These are phyloP conservation scores for Clarias magur DNA, from an alignment of 2,113 vertebrate genomes.

Conservation along the genomic window DNA sequence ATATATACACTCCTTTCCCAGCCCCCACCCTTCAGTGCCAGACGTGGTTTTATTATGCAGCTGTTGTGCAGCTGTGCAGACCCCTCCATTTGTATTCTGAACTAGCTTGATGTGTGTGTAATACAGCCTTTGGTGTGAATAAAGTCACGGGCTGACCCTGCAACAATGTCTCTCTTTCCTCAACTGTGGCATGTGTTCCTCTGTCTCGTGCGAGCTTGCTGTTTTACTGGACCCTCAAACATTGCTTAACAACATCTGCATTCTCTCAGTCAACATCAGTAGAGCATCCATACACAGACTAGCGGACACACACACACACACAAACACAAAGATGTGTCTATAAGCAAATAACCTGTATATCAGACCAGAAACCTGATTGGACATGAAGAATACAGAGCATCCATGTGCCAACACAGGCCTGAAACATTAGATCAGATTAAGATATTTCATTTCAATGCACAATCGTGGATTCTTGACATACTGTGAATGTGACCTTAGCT, in stretches of 20 bases:
- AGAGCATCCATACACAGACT: not conserved
- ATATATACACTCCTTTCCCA: not conserved
- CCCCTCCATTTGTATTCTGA: not conserved
- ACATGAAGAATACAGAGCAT: not conserved
- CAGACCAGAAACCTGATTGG: not conserved
- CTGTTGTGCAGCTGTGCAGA: slow-evolving; percentile 35
- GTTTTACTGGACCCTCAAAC: not conserved
- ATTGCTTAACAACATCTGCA: not conserved
- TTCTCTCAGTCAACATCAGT: not conserved
- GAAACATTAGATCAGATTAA: not conserved
- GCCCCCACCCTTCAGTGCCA: not conserved
- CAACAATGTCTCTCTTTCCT: slow-evolving; percentile 16
- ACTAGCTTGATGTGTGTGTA: slow-evolving; percentile 28
- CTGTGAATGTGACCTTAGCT: not conserved
- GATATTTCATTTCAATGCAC: not conserved
- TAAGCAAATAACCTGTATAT: not conserved
- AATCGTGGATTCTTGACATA: not conserved
- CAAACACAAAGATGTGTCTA: not conserved
- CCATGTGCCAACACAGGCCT: not conserved
- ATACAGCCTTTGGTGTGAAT: slow-evolving; percentile 16
- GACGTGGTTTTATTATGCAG: slow-evolving; percentile 35
- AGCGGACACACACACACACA: not conserved
- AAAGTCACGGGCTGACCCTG: not conserved
- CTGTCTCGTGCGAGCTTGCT: not conserved
- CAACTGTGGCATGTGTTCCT: not conserved